Conservation (phyloP, 2,113 vertebrate genomes). For the Mobula birostris region DNA sequence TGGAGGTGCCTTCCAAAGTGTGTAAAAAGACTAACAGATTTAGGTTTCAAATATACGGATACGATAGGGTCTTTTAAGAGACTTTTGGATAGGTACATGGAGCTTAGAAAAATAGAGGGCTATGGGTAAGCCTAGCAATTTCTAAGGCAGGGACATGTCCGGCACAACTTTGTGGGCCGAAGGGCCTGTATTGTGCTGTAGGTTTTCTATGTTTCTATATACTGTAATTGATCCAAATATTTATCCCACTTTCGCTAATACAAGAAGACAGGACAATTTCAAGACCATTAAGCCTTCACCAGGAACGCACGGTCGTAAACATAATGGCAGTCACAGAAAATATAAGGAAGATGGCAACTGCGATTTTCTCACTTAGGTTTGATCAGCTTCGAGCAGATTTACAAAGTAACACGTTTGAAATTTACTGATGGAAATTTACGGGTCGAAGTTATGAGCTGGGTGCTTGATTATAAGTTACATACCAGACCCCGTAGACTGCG, state of each 20-base stretch:
- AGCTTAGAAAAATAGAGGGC: no score
- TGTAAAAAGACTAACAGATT: not conserved
- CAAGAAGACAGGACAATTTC: not conserved
- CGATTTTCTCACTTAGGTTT: not conserved
- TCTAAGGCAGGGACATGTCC: no score
- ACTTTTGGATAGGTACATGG: no score
- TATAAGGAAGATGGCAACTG: not conserved
- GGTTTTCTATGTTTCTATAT: no score
- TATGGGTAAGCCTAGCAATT: no score
- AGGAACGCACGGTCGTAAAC: not conserved
- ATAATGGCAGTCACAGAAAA: not conserved
- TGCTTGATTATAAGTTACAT: not conserved
- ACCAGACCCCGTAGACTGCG: not conserved
- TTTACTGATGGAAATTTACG: not conserved
- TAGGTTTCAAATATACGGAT: no score
- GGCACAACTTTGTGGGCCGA: no score
- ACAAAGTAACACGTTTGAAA: not conserved
- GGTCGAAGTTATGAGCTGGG: not conserved
- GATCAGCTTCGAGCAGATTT: not conserved
- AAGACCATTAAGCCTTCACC: not conserved
- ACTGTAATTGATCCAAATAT: not conserved
- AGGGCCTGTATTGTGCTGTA: no score
- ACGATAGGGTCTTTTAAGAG: no score
- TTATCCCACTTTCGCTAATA: not conserved
- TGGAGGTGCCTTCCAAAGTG: not conserved